Base-by-base conservation (phyloP, 2,888 invertebrate species). In the Agonum fuliginosum region DNA sequence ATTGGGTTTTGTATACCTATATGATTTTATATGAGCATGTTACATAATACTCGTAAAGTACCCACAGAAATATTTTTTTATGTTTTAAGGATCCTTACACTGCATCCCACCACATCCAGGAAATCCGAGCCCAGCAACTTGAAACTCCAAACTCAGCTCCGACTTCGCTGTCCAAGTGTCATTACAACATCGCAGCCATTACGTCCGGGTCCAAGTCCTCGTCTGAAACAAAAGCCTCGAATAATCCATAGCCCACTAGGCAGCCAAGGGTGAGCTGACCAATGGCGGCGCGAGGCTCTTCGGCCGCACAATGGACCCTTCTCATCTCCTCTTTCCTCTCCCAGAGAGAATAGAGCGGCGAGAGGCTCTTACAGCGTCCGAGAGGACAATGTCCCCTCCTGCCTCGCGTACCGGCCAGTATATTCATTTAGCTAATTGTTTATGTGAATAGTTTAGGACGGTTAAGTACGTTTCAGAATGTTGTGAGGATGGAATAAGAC, bases 201-300 rank as follows among this genome's bases (percentile, higher is more conserved):
- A 83, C 27, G 20, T 19, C 48, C 27, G 54, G 30, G 22, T n/a
- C 43, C 46, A 51, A 30, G 51, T 46, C 41, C 80, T 83, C 84
- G 14, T 84, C 85, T 85, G 86, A 87, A 87, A 87, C 87, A 87
- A 87, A 86, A 86, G 87, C 86, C 34, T n/a, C 20, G 86, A 86
- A 86, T 87, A 87, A 87, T 86, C 87, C 86, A 86, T 86, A 86
- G 86, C 84, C 84, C 83, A 30, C 30, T 30, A 30, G 30, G 30
- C 30, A 82, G 86, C 84, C 86, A 86, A 86, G 86, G 86, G 84
- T 84, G 83, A 82, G 86, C 84, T 86, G 86, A 86, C 86, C 86
- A 86, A 86, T 86, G 86, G 86, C 86, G 67, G 24, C 34, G 48
- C 67, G 85, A 85, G 62, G 43, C 8, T 20, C 75, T 62, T 19